Conservation (phyloP, 2,113 vertebrate genomes). For the Clarias macrocephalus region DNA sequence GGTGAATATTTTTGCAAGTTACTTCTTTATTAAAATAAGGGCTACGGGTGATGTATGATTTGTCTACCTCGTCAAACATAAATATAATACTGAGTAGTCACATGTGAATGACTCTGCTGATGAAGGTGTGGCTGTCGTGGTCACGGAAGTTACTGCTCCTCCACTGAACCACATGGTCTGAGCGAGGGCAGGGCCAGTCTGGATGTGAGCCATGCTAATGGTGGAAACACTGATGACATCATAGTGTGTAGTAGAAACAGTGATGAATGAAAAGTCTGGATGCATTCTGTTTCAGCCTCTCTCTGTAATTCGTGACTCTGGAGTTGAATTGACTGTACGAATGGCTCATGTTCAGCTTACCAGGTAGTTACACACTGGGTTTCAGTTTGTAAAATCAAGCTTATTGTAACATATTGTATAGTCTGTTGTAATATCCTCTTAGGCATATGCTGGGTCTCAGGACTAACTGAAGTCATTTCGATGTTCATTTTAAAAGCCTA, state of each 20-base stretch:
- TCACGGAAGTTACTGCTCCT: not conserved
- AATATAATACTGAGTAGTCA: not conserved
- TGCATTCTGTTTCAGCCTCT: not conserved
- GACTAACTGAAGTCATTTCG: not conserved
- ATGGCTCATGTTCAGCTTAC: conserved; percentile 60
- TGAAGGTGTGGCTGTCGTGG: not conserved
- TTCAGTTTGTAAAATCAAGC: not conserved
- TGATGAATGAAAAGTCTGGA: conserved; percentile 28
- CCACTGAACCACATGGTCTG: not conserved
- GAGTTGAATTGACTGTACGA: not conserved
- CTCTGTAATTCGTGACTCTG: not conserved
- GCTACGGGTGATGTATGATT: not conserved
- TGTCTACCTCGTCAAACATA: not conserved
- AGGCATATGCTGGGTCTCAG: not conserved
- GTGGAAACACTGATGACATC: conserved; percentile 40
- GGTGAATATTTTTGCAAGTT: too few species aligned
- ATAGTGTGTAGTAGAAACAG: conserved; percentile 17
- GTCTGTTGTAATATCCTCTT: not conserved
- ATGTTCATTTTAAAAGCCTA: not conserved
- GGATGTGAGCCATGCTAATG: conserved; percentile 46
- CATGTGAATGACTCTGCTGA: not conserved
- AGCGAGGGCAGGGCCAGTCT: conserved; percentile 27
- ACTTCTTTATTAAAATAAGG: too few species aligned
- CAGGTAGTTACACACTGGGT: conserved; percentile 57
- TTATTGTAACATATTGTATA: not conserved